Base-by-base conservation (phyloP, 1,140 invertebrate species). In the Megathymus violae region DNA sequence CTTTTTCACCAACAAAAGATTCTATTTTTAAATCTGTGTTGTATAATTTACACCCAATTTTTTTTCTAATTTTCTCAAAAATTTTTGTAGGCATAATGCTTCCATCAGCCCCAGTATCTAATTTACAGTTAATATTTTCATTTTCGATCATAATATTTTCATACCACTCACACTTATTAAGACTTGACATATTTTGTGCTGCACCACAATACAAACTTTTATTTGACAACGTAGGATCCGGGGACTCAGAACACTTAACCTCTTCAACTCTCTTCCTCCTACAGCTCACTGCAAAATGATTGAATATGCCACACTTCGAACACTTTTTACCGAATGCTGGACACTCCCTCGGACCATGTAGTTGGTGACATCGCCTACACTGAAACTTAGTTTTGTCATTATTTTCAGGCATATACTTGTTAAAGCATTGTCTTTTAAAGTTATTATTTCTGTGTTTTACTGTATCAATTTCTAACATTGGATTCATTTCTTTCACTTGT, bases 401-500 rank as follows among this genome's bases (percentile, higher is more conserved):
- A 60, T n/a, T 14, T 46, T 11, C 22, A 25, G 3, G 6, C 22
- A 25, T n/a, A 6, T 25, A 25, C 3, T 25, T 25, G 22, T 25
- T 25, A 3, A 25, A 60, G 46, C 5, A 6, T 27, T 46, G 27
- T 13, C 7, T 36, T 60, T 3, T 47, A 10, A 36, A 9, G 16
- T 9, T 36, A 34, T 7, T 47, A 25, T 1, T 13, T 38, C 31
- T n/a, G 11, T 9, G 25, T 15, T 14, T 47, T 47, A 3, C 31
- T 16, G 5, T 9, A 25, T 60, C 14, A 17, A 38, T 43, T 13
- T 46, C 56, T 19, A 25, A 13, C 1, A 6, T 60, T 9, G 43
- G 41, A 16, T 60, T 60, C 27, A 60, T 60, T 47, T 60, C 41
- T 10, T 60, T 60, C 5, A 38, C 31, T 15, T 60, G n/a, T 47